Evolutionary conservation across 2,797 vertebrate species (phyloP), one percentile per base, ranked within the genome.

Genomic region (Rhinichthys osculus): DNA sequence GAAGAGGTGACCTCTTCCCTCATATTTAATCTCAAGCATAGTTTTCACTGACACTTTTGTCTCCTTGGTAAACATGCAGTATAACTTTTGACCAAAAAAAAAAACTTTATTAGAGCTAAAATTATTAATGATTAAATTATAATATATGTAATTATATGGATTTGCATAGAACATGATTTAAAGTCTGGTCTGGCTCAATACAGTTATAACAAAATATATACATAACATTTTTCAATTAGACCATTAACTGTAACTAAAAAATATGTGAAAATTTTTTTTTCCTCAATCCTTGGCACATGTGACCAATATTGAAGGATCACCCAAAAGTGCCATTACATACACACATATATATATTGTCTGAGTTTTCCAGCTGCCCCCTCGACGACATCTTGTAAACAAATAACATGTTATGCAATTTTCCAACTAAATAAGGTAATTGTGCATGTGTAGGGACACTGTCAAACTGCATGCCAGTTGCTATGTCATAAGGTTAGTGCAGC

Each of bases 401-500:
- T 35, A 27, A 59, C n/a, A 23, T 42, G 13, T 38, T 52, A 35
- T 21, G 10, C 7, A 9, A 35, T 76, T 54, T 76, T 52, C 1
- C 30, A 38, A 78, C 23, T 19, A 27, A 67, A 81, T 67, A 52
- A 69, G 35, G 17, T 21, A 38, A 35, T 27, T 27, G 27, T 35
- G 40, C n/a, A 23, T 5, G 23, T 33, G 27, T 50, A 33, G 13
- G 7, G 30, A 69, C 13, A 4, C 6, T 4, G 6, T 47, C 62
- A 50, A 19, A 50, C 42, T 67, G 27, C 35, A 67, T 52, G 78
- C 33, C 11, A 50, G 30, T 67, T 67, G 23, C 14, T 19, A 62
- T 4, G 11, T 67, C 78, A 81, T 67, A 47, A 87, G 93, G 92
- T 93, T 93, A 94, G 76, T 47, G 73, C 84, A 78, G 88, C 86